A percentile compares a stretch with the other conserved stretches of the same genome.
Conservation (phyloP, 2,888 invertebrate genomes). For the Dynastes hyllus region DNA sequence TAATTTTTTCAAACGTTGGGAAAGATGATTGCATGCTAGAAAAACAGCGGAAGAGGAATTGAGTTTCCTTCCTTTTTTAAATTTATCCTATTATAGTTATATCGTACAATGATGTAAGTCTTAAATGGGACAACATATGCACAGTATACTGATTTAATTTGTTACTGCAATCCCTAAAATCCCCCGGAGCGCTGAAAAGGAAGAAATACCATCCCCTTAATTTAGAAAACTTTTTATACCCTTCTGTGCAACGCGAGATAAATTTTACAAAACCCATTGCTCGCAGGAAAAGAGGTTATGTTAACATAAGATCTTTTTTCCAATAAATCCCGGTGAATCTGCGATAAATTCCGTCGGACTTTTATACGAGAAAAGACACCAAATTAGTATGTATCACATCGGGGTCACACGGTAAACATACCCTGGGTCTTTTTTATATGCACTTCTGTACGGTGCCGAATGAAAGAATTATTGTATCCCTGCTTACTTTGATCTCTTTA, state of each 20-base stretch:
- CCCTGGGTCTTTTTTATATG: conserved; percentile 25
- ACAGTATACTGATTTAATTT: too few relatives aligned
- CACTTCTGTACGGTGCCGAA: conserved; percentile 10
- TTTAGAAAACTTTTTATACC: neutral
- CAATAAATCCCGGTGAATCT: conserved; percentile 34
- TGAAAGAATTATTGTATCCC: conserved; percentile 20
- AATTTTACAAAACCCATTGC: conserved; percentile 1
- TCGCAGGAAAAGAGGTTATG: conserved; percentile 7
- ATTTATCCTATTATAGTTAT: neutral
- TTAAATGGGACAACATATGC: too few relatives aligned
- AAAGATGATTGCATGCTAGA: neutral
- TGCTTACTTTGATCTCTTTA: conserved; percentile 16
- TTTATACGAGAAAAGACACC: conserved; percentile 28
- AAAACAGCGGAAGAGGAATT: neutral
- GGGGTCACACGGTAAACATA: conserved; percentile 35
- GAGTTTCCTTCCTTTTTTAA: conserved; percentile 3
- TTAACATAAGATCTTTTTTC: conserved; percentile 25
- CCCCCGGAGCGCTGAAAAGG: neutral
- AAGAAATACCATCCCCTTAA: conserved; percentile 1
- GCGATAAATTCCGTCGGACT: conserved; percentile 5
- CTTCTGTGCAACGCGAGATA: neutral
- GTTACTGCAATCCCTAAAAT: neutral
- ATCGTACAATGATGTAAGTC: too few relatives aligned
- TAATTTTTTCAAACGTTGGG: neutral
- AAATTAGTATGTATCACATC: conserved; percentile 38